Percentiles rank a stretch among this genome's conserved stretches.
Conservation (phyloP, 2,797 vertebrate species). For the Enteromius radiatus region DNA sequence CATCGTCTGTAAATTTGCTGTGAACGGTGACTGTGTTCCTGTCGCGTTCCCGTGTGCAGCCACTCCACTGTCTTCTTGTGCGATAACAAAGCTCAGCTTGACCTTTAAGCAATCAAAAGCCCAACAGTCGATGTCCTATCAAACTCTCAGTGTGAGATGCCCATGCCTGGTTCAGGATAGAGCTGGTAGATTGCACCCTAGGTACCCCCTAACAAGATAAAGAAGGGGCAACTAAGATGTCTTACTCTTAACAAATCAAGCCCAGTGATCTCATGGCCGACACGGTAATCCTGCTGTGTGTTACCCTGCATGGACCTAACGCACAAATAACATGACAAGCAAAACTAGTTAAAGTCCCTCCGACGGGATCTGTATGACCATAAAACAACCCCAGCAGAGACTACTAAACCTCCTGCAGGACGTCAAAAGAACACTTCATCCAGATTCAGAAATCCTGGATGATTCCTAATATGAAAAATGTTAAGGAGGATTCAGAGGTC, state of each 20-base stretch:
- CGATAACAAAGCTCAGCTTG: slow-evolving; percentile 63
- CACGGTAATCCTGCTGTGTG: slow-evolving; percentile 29
- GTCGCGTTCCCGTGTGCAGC: slow-evolving; percentile 27
- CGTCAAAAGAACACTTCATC: slow-evolving; percentile 5
- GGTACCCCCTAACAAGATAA: slow-evolving; percentile 61
- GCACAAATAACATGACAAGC: neutral
- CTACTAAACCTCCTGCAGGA: neutral
- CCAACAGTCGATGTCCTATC: slow-evolving; percentile 56
- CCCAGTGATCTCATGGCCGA: slow-evolving; percentile 39
- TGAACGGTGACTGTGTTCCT: slow-evolving; percentile 50
- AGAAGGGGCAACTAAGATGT: slow-evolving; percentile 53
- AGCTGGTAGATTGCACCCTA: slow-evolving; percentile 58
- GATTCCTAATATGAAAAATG: slow-evolving; percentile 7
- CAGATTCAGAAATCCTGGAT: neutral
- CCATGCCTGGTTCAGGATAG: slow-evolving; percentile 29
- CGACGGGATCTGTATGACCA: neutral
- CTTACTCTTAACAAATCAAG: slow-evolving; percentile 60
- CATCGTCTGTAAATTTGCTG: slow-evolving; percentile 44
- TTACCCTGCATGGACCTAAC: neutral
- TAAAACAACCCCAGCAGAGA: slow-evolving; percentile 5
- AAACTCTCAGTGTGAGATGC: slow-evolving; percentile 55
- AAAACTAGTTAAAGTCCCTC: slow-evolving; percentile 33
- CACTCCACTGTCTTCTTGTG: slow-evolving; percentile 49
- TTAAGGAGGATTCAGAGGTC: slow-evolving; percentile 19
- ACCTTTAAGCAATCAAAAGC: slow-evolving; percentile 65